Base-by-base conservation (phyloP, 2,888 invertebrate genomes). In the Acanthacorydalis orientalis region DNA sequence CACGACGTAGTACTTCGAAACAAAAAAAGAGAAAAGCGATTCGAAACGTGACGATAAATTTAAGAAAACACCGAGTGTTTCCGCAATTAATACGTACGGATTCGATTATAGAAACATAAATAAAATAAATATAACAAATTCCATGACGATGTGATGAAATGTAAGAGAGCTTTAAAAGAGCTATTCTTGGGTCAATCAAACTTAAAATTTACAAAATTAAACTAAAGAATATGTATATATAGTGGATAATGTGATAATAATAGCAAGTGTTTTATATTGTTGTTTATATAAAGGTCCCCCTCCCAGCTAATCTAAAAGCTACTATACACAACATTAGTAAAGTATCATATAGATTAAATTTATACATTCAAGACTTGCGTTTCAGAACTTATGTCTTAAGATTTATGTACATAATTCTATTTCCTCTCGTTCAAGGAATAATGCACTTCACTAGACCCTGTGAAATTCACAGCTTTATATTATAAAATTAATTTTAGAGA, bases 271-370 rank as follows among this genome's bases (percentile, higher is more conserved):
- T 23, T 23, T 23, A 23, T 23, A 23, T 23, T 23, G 23, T 23
- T 23, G 23, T 23, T 23, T 23, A 23, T 23, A 23, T 23, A 23
- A 43, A 47, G 47, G 47, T 47, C 47, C 67, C 67, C 67, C 66
- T 62, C 65, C 67, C 67, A 67, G 67, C 66, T 67, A 67, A 64
- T 61, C 65, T 65, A 66, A 57, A 58, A 59, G 57, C 57, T 51
- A 51, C 45, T 48, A 45, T 46, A 47, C 47, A 47, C 31, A 44
- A 14, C 35, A 35, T 44, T 34, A 35, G 31, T 31, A 42, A 16
- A 42, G 31, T 31, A 31, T 42, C n/a, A 42, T 15, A 38, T 15
- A 42, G 12, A 42, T 23, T 31, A 31, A 42, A 42, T 16, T 31
- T 23, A 23, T 23, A 23, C 23, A 37, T 9, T n/a, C n/a, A 3